Percentiles rank a stretch among this genome's conserved stretches.
These are phyloP conservation scores for Colistium nudipinnis DNA, from an alignment of 2,113 vertebrate genomes.

Conservation along the genomic window DNA sequence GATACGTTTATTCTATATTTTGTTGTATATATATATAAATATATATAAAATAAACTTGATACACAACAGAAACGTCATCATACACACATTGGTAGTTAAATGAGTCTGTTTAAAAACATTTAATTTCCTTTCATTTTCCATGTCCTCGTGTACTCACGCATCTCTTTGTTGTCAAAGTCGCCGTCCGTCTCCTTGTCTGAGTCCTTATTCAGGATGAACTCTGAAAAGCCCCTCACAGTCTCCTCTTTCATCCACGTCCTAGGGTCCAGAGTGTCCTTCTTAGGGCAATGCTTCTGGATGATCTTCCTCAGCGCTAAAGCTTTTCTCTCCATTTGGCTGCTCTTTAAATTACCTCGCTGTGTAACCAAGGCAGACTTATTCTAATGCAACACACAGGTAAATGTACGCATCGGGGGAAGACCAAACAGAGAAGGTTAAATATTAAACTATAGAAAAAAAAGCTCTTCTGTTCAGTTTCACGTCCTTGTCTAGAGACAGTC, in stretches of 20 bases:
- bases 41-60: too few species aligned
- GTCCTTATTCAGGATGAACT: constrained; percentile 68
- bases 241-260: constrained; percentile 69
- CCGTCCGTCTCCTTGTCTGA: constrained; percentile 58
- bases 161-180: constrained; percentile 77
- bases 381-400: neutral
- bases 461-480: neutral
- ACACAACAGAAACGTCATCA: too few species aligned
- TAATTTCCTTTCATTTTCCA: neutral
- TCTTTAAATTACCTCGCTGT: neutral
- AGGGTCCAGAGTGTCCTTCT: constrained; percentile 71
- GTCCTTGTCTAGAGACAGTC: neutral
- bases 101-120: too few species aligned
- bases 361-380: neutral
- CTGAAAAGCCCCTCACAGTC: constrained; percentile 63
- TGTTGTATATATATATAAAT: too few species aligned
- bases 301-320: constrained; percentile 51
- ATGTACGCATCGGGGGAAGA: neutral
- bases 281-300: constrained; percentile 58
- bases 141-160: constrained; percentile 77
- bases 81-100: too few species aligned
- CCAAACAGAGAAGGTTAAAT: neutral
- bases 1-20: neutral
- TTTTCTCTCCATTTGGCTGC: constrained; percentile 69
- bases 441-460: neutral